A percentile compares a stretch with the other conserved stretches of the same genome.
These are phyloP conservation scores for Catagonus wagneri DNA, from an alignment of 2,113 vertebrate species.

Conservation along the genomic window DNA sequence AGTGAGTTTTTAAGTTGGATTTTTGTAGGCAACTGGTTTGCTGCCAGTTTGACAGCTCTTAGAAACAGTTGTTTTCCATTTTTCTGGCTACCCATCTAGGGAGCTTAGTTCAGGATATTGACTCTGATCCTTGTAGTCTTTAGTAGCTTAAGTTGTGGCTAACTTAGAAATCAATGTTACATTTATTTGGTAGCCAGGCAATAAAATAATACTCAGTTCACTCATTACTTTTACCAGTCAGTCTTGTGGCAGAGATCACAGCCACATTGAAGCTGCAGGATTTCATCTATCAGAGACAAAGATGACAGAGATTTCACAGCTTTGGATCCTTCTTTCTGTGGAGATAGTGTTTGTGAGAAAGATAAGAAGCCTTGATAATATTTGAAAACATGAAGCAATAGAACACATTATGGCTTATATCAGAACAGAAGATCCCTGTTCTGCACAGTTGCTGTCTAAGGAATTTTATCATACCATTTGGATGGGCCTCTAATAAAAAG, in stretches of 20 bases:
- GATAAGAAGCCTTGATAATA: not conserved
- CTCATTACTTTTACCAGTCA: not conserved
- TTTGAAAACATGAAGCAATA: conserved; percentile 28
- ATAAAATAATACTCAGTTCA: not conserved
- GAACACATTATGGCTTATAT: not conserved
- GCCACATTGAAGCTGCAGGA: not conserved
- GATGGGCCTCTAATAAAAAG: not conserved
- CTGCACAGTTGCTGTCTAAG: conserved; percentile 18
- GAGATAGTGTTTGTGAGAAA: not conserved
- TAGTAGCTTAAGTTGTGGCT: conserved; percentile 24
- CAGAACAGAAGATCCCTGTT: not conserved
- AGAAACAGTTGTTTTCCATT: conserved; percentile 1
- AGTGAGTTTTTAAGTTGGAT: conserved; percentile 18
- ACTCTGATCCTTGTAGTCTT: conserved; percentile 10
- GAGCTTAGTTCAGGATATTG: conserved; percentile 23
- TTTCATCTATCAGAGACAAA: not conserved
- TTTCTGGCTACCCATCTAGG: conserved; percentile 42
- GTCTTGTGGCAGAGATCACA: not conserved
- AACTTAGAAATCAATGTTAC: not conserved
- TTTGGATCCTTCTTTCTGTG: not conserved
- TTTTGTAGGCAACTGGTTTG: not conserved
- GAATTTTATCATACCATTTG: conserved; percentile 8
- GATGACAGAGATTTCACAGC: not conserved
- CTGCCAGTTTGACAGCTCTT: not conserved
- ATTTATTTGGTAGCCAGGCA: not conserved